These are phyloP conservation scores for Syndactyla subalaris DNA, from an alignment of 2,797 vertebrate genomes.

Conservation along the genomic window DNA sequence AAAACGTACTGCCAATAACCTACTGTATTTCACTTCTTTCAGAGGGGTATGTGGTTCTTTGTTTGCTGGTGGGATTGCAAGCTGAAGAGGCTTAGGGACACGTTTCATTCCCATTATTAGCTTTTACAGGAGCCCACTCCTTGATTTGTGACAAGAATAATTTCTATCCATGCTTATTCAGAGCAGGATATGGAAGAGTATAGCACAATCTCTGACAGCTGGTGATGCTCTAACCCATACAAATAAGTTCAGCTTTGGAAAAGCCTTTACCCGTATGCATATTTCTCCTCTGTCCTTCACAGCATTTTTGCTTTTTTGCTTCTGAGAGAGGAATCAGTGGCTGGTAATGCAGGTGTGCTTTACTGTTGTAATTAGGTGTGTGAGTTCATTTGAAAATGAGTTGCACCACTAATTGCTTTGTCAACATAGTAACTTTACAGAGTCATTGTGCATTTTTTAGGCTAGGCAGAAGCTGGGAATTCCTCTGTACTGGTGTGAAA, in stretches of 20 bases:
- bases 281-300: neutral
- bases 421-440: neutral
- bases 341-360: neutral
- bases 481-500: neutral
- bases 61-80: neutral
- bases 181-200: neutral
- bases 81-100: neutral
- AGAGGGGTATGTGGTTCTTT: neutral
- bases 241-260: neutral
- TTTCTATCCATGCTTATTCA: neutral
- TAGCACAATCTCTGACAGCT: neutral
- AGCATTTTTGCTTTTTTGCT: neutral
- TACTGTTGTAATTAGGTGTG: neutral
- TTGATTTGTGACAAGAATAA: neutral
- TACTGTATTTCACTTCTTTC: neutral
- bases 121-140: neutral
- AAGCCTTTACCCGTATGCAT: neutral
- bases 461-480: neutral
- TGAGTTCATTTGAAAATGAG: neutral
- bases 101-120: neutral
- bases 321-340: neutral
- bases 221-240: neutral
- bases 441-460: neutral
- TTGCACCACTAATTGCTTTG: neutral
- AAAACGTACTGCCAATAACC: neutral